Percentiles rank a stretch among this genome's conserved stretches.
Evolutionary conservation across 2,797 vertebrate genomes (phyloP).

Genomic region (Gouania willdenowi): DNA sequence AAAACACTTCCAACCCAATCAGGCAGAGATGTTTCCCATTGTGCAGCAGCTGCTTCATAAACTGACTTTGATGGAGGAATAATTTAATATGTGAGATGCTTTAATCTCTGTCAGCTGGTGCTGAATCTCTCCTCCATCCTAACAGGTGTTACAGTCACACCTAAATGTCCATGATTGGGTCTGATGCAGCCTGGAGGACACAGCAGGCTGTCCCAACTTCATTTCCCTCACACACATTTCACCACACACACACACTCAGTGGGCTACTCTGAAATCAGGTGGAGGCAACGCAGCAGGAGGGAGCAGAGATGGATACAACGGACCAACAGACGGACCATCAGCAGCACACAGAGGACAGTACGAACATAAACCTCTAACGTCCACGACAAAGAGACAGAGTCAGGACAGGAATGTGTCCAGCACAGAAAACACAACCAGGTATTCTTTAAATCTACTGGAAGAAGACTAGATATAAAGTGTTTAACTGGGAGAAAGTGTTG

Average conservation of each 20-base stretch:
- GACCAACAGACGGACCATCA: slow-evolving; percentile 1
- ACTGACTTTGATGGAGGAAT: no score
- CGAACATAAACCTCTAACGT: slow-evolving; percentile 24
- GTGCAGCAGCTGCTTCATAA: no score
- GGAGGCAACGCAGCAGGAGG: neutral
- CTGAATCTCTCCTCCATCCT: no score
- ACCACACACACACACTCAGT: neutral
- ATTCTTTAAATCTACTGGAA: no score
- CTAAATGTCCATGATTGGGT: slow-evolving; percentile 14
- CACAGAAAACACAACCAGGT: no score
- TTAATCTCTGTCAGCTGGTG: no score
- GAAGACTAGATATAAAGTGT: no score
- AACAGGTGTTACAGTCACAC: slow-evolving; percentile 12
- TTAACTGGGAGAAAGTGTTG: no score
- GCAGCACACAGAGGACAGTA: neutral
- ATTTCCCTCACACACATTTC: slow-evolving; percentile 5
- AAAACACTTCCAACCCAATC: no score
- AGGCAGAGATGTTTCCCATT: no score
- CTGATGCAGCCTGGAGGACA: neutral
- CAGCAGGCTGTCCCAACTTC: slow-evolving; percentile 10
- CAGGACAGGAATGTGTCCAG: slow-evolving; percentile 10
- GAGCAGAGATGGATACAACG: neutral
- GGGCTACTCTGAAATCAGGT: neutral
- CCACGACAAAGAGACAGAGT: slow-evolving; percentile 27
- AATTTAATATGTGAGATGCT: no score